Base-by-base conservation (phyloP, 2,797 vertebrate species). In the Taenioides sp. region DNA sequence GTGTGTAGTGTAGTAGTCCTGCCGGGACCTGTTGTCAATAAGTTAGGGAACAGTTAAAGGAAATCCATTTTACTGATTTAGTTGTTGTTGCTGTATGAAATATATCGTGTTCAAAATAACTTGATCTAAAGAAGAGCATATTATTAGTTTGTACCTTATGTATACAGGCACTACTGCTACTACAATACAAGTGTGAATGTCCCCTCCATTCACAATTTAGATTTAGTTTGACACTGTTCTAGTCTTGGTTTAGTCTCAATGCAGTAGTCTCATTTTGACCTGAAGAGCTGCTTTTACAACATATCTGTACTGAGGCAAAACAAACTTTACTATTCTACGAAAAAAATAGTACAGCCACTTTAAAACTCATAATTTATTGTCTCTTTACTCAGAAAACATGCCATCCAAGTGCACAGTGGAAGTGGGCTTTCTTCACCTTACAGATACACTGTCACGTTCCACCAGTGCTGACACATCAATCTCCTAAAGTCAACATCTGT, bases 401-500 rank as follows among this genome's bases (percentile, higher is more conserved):
- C 20, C 31, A 3, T 40, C 69, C 65, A 70, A 25, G 25, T 43
- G 37, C 23, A 62, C 16, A 68, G 22, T 57, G 34, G 27, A 1
- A 63, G 52, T 68, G 17, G 10, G 14, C 72, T 71, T 64, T 76
- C 68, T 18, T 70, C 70, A 70, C 66, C 49, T 58, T 18, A 20
- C 34, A 6, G 23, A 34, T 54, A 49, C 40, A n/a, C 61, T 65
- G n/a, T 69, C 17, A 12, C 67, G 14, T 16, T 47, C 4, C 0
- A 47, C 27, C 23, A 43, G 49, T 55, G 50, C 65, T 7, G 22
- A 14, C 59, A 55, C 76, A 50, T 49, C 17, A 14, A 58, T 75
- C 67, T 28, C 17, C 82, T 61, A 49, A 14, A 4, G 27, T n/a
- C 70, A 66, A 66, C 59, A 66, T 58, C 77, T 75, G 76, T 72